Percentiles rank a stretch among this genome's conserved stretches.
These are phyloP conservation scores for Chrysemys picta DNA, from an alignment of 2,113 vertebrate genomes.

Conservation along the genomic window DNA sequence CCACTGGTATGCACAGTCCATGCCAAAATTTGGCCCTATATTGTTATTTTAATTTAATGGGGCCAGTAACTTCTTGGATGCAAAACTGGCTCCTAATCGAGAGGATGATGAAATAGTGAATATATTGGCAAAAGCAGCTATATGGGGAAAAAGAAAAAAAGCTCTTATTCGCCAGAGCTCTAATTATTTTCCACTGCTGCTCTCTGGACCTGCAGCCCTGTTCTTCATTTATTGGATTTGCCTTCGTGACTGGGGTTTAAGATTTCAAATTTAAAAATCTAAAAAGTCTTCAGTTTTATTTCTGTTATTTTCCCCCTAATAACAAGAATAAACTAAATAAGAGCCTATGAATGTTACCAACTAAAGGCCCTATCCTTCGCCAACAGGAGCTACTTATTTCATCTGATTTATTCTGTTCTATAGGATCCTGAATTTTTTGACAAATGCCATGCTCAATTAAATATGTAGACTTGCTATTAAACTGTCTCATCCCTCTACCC, in stretches of 20 bases:
- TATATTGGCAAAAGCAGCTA: neutral
- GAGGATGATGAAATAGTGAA: neutral
- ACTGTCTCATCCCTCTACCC: neutral
- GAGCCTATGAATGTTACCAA: neutral
- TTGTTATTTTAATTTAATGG: neutral
- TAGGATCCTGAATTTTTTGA: neutral
- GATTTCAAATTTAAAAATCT: neutral
- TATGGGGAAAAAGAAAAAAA: neutral
- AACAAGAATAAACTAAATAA: neutral
- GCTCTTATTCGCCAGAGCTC: neutral
- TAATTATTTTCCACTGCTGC: neutral
- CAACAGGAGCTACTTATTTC: neutral
- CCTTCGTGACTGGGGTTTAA: neutral
- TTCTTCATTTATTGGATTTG: neutral
- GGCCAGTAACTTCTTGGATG: neutral
- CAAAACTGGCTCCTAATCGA: neutral
- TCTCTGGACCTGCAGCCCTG: neutral
- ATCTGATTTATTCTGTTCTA: neutral
- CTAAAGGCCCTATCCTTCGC: neutral
- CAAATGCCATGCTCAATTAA: no score
- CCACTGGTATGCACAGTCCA: rapidly evolving
- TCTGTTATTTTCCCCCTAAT: neutral
- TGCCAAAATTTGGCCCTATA: neutral
- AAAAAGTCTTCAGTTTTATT: neutral
- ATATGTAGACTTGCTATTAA: neutral